These are phyloP conservation scores for Catostomus latipinnis DNA, from an alignment of 2,797 vertebrate genomes.

Conservation along the genomic window DNA sequence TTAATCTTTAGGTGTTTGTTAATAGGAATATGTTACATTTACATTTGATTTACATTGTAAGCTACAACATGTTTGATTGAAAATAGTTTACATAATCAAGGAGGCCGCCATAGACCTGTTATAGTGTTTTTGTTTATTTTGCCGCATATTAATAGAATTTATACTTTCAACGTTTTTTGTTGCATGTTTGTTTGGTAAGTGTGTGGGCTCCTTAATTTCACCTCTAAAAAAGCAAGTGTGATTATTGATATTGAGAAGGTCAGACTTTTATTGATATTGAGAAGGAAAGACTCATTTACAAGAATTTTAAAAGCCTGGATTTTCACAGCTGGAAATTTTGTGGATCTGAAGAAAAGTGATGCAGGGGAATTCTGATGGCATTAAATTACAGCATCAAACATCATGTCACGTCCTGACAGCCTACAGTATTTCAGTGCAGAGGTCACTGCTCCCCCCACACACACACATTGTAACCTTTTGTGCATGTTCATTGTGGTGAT, in stretches of 20 bases:
- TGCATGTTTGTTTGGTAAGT: too few species aligned
- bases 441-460: slow-evolving; percentile 11
- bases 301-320: slow-evolving; percentile 19
- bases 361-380: slow-evolving; percentile 40
- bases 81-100: background rate
- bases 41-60: too few species aligned
- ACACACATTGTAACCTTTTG: background rate
- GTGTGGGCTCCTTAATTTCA: background rate
- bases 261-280: background rate
- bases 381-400: slow-evolving; percentile 8
- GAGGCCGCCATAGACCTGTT: background rate
- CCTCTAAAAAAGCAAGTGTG: background rate
- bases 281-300: slow-evolving; percentile 2
- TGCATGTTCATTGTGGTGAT: background rate
- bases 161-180: too few species aligned
- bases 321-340: slow-evolving; percentile 21
- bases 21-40: background rate
- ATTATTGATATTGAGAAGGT: background rate
- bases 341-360: background rate
- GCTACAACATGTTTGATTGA: background rate
- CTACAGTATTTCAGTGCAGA: slow-evolving; percentile 8
- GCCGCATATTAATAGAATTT: too few species aligned
- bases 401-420: background rate
- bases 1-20: background rate
- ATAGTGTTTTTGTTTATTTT: background rate